Base-by-base conservation (phyloP, 2,797 vertebrate genomes). In the Rhinella marina region DNA sequence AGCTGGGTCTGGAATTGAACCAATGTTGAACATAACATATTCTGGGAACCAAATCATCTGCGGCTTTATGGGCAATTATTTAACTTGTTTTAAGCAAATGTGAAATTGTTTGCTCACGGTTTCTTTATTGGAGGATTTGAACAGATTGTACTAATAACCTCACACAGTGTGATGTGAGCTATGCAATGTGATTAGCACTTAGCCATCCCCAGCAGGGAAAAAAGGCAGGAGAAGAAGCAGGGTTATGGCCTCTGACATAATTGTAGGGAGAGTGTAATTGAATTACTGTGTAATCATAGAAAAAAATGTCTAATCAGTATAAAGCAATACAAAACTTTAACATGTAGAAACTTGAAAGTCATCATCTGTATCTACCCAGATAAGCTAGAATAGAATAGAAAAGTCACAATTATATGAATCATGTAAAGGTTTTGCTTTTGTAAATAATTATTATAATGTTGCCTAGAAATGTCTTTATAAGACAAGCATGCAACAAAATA, bases 101-200 rank as follows among this genome's bases (percentile, higher is more conserved):
- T 61, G 56, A 76, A 84, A 76, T 61, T 84, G 70, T 84, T 84
- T 75, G 70, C 70, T 84, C 32, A 50, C 77, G 32, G n/a, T 76
- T 80, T 80, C 64, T 88, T 88, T 85, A 85, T 73, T 83, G 62
- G 75, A 79, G 61, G 87, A 88, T 84, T 88, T 84, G 77, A 88
- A 84, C 82, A 88, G 66, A 88, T 88, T 87, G 86, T 50, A 52
- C 70, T 84, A 86, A 86, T 86, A 88, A 88, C 64, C 75, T 88
- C 81, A 88, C 87, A 84, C 82, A 84, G 72, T 84, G 75, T 66
- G 81, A 87, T 59, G 21, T 70, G 66, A 86, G 85, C 50, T 86
- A 57, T 81, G 50, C 62, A 88, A 29, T 78, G 72, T 70, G 72
- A 79, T 84, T 79, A 85, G 62, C 64, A 85, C 52, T 59, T 52